Evolutionary conservation across 2,113 vertebrate genomes (phyloP).

Genomic region (Scortum barcoo): DNA sequence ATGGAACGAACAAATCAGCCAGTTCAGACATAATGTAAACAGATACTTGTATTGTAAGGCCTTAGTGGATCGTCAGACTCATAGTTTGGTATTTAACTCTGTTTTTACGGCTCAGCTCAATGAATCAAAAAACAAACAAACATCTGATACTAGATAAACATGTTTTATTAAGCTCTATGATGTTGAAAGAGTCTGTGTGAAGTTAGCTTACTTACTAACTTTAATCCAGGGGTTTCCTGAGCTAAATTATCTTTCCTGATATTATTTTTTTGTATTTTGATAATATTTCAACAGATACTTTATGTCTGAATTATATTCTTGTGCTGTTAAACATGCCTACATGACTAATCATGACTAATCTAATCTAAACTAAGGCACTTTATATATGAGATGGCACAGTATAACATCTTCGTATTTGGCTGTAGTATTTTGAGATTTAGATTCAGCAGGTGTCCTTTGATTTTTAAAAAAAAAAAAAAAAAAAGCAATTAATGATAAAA

Average conservation of each 20-base stretch:
- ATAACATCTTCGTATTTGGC: neutral
- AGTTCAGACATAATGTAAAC: constrained; percentile 7
- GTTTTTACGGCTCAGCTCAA: neutral
- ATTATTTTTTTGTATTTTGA: neutral
- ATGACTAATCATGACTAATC: too few species aligned
- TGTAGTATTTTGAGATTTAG: neutral
- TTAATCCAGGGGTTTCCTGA: neutral
- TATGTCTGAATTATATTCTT: neutral
- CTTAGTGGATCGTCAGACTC: neutral
- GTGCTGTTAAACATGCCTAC: neutral
- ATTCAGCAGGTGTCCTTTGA: neutral
- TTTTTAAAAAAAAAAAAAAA: too few species aligned
- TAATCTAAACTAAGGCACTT: neutral
- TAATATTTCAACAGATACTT: too few species aligned
- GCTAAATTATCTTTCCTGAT: neutral
- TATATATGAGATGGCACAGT: neutral
- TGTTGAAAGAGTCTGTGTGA: neutral
- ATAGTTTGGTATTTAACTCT: neutral
- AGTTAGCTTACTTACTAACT: neutral
- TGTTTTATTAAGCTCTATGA: neutral
- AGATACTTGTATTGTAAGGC: neutral
- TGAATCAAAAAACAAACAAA: neutral
- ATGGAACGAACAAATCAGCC: neutral
- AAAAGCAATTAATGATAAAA: too few species aligned
- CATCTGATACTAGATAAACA: neutral